A percentile compares a stretch with the other conserved stretches of the same genome.
Evolutionary conservation across 2,888 invertebrate genomes (phyloP).

Genomic region (Acleris laterana): DNA sequence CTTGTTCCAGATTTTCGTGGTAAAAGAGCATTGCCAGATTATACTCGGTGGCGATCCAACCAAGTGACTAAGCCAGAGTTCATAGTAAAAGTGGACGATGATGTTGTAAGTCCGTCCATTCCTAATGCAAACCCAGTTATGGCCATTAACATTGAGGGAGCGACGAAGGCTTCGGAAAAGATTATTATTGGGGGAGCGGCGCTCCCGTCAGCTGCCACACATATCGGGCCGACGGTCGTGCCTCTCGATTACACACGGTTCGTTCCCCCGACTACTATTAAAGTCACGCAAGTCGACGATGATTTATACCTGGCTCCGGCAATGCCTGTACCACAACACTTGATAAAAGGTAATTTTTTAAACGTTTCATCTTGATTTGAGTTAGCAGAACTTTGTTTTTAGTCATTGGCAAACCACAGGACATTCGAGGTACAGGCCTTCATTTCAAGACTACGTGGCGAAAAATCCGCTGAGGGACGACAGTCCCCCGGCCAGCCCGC

Average conservation of each 20-base stretch:
- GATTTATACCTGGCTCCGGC: conserved; percentile 38
- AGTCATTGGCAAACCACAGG: not conserved
- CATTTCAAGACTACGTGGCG: conserved; percentile 6
- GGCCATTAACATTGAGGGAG: conserved; percentile 67
- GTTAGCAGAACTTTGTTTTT: not conserved
- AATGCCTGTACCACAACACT: not conserved
- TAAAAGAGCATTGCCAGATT: conserved; percentile 66
- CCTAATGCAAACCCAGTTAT: conserved; percentile 53
- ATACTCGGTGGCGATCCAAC: conserved; percentile 71
- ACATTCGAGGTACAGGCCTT: not conserved
- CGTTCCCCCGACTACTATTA: conserved; percentile 58
- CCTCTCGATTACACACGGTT: conserved; percentile 67
- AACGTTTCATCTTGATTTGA: not conserved
- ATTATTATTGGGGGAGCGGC: conserved; percentile 69
- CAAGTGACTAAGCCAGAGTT: conserved; percentile 65
- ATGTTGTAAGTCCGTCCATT: conserved; percentile 55
- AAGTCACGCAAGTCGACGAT: conserved; percentile 40
- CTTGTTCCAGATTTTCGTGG: conserved; percentile 57
- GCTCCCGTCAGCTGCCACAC: conserved; percentile 49
- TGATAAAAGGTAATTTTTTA: conserved; percentile 9
- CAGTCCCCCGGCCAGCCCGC: conserved; percentile 68
- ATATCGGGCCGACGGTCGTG: conserved; percentile 39
- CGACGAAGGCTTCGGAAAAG: conserved; percentile 56
- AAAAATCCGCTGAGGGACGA: conserved; percentile 63
- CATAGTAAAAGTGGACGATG: conserved; percentile 77